Evolutionary conservation across 1,140 invertebrate genomes (phyloP).

Genomic region (Formica exsecta): DNA sequence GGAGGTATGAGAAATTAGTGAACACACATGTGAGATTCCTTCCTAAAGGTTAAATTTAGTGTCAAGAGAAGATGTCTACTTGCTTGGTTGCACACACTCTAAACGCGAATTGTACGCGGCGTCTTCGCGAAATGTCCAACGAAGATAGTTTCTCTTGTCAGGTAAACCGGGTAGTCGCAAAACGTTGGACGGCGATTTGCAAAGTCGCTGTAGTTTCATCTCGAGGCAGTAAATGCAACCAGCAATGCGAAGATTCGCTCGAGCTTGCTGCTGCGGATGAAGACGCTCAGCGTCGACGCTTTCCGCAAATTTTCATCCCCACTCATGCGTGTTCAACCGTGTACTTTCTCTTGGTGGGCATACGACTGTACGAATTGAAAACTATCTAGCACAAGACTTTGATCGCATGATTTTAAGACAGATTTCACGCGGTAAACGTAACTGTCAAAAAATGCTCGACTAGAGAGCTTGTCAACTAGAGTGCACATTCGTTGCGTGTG

Average conservation of each 20-base stretch:
- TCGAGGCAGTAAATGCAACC: constrained; percentile 31
- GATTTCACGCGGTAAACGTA: constrained; percentile 11
- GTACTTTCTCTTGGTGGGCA: not conserved
- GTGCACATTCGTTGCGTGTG: constrained; percentile 22
- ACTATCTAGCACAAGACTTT: constrained; percentile 69
- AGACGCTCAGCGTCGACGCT: constrained; percentile 71
- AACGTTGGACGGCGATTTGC: constrained; percentile 39
- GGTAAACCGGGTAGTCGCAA: constrained; percentile 41
- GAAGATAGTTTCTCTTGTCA: constrained; percentile 44
- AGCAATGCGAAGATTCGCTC: constrained; percentile 54
- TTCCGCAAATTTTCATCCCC: constrained; percentile 66
- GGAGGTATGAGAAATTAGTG: not conserved
- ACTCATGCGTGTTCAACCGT: constrained; percentile 31
- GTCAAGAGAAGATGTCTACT: constrained; percentile 45
- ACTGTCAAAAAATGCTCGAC: constrained; percentile 10
- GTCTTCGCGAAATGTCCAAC: constrained; percentile 71
- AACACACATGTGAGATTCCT: not conserved
- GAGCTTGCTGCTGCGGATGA: constrained; percentile 69
- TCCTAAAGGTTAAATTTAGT: constrained; percentile 12
- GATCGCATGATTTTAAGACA: constrained; percentile 64
- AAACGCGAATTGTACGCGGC: constrained; percentile 72
- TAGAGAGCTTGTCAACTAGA: constrained; percentile 54
- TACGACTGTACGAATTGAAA: constrained; percentile 56
- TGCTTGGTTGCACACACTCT: constrained; percentile 68
- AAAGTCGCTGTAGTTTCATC: constrained; percentile 55